Conservation (phyloP, 2,113 vertebrate genomes). For the Cathartes aura region DNA sequence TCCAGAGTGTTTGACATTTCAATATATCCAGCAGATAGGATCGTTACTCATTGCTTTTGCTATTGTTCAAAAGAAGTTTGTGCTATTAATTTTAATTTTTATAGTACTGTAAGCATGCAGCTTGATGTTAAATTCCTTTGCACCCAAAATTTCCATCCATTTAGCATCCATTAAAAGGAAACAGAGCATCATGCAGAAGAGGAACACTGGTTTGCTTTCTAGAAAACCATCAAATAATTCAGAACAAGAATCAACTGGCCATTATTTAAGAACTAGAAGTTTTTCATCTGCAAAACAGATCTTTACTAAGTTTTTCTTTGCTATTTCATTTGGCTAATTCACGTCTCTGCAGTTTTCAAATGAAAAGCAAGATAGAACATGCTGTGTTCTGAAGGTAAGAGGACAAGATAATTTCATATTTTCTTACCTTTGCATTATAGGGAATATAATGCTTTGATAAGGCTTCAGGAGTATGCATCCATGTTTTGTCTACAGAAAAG, state of each 20-base stretch:
- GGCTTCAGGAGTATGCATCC: conserved; percentile 98
- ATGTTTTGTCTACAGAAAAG: conserved; percentile 94
- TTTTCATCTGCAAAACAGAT: background rate
- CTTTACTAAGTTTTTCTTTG: background rate
- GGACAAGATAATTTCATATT: background rate
- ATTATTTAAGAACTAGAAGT: background rate
- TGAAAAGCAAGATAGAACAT: background rate
- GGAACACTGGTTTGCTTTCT: background rate
- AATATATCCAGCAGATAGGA: background rate
- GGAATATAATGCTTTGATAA: conserved; percentile 97
- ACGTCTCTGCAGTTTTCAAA: background rate
- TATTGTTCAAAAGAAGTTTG: background rate
- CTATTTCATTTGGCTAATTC: background rate
- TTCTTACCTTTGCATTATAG: conserved; percentile 95
- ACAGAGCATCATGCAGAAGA: background rate
- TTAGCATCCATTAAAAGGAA: background rate
- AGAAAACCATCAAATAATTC: background rate
- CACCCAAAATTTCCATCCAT: background rate
- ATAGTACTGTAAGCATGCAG: background rate
- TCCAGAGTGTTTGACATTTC: background rate
- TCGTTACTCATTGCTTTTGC: background rate
- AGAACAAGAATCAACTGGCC: background rate
- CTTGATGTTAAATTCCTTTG: background rate
- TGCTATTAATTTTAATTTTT: background rate
- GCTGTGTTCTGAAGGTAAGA: background rate